Evolutionary conservation across 2,797 vertebrate genomes (phyloP).

Genomic region (Tokudaia tokunoshimensis): DNA sequence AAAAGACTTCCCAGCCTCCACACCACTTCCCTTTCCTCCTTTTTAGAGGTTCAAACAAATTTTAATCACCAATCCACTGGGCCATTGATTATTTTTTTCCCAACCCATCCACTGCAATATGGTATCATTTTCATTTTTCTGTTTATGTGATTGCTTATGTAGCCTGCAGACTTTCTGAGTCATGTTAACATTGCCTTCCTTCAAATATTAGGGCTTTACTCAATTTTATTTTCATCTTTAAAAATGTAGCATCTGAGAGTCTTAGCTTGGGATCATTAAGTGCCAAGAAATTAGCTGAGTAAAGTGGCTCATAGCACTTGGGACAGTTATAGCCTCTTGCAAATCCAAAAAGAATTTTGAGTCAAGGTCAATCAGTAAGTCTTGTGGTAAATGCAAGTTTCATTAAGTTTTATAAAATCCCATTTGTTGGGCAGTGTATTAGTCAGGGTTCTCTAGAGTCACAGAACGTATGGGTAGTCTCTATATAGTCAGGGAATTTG

Average conservation of each 20-base stretch:
- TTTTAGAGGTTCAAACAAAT: slow-evolving; percentile 47
- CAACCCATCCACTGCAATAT: not conserved
- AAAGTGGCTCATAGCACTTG: slow-evolving; percentile 56
- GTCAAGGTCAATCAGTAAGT: not conserved
- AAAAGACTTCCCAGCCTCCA: not conserved
- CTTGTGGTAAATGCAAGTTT: slow-evolving; percentile 49
- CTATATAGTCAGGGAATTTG: too few species aligned
- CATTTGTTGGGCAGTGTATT: not conserved
- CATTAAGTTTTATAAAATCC: slow-evolving; percentile 65
- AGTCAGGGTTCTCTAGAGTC: too few species aligned
- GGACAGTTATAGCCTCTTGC: slow-evolving; percentile 68
- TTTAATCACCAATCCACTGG: slow-evolving; percentile 59
- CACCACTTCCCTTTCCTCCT: slow-evolving; percentile 31
- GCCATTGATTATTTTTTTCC: not conserved
- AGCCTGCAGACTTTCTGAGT: slow-evolving; percentile 29
- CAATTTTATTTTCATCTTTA: slow-evolving; percentile 64
- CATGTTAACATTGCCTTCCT: slow-evolving; percentile 15
- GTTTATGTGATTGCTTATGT: slow-evolving; percentile 25
- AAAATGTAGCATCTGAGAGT: slow-evolving; percentile 54
- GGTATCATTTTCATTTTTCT: not conserved
- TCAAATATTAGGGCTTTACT: slow-evolving; percentile 51
- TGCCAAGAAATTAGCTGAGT: slow-evolving; percentile 75
- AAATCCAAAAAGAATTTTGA: slow-evolving; percentile 28
- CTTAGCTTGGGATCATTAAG: slow-evolving; percentile 58
- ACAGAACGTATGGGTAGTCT: too few species aligned